Evolutionary conservation across 2,797 vertebrate genomes (phyloP).

Genomic region (Lepus townsendii): DNA sequence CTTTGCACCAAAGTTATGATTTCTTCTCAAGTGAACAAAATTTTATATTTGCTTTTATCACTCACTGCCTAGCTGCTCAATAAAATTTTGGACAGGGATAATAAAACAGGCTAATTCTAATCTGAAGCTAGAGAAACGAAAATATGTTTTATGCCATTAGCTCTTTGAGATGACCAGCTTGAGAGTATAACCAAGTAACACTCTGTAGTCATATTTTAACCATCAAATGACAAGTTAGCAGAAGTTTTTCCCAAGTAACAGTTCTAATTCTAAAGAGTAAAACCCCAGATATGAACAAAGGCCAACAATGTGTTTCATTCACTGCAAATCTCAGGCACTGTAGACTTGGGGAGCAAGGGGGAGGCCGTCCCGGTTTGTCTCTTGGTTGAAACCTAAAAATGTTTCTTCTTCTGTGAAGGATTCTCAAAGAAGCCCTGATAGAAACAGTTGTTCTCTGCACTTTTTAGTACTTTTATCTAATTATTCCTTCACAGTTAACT

Average conservation of each 20-base stretch:
- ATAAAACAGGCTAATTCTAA: slow-evolving; percentile 38
- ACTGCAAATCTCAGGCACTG: slow-evolving; percentile 26
- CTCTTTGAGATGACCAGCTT: slow-evolving; percentile 54
- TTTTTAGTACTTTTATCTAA: slow-evolving; percentile 17
- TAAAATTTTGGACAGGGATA: slow-evolving; percentile 36
- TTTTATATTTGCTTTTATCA: slow-evolving; percentile 46
- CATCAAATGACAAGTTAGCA: slow-evolving; percentile 10
- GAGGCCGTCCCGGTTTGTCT: neutral
- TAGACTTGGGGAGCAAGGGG: neutral
- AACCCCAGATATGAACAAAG: slow-evolving; percentile 12
- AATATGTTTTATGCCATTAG: slow-evolving; percentile 48
- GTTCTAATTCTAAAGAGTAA: slow-evolving; percentile 26
- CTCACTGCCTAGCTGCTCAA: slow-evolving; percentile 28
- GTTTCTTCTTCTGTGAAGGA: slow-evolving; percentile 42
- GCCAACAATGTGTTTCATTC: slow-evolving; percentile 39
- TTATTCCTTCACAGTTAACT: slow-evolving; percentile 39
- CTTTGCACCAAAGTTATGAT: neutral
- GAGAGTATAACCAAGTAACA: slow-evolving; percentile 46
- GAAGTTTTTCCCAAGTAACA: slow-evolving; percentile 42
- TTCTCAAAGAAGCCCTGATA: neutral
- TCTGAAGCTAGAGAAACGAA: slow-evolving; percentile 55
- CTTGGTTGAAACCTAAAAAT: slow-evolving; percentile 16
- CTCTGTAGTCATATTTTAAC: slow-evolving; percentile 39
- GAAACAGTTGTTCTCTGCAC: slow-evolving; percentile 18
- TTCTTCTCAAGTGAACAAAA: neutral